These are phyloP conservation scores for Peromyscus maniculatus DNA, from an alignment of 2,113 vertebrate species.

Conservation along the genomic window DNA sequence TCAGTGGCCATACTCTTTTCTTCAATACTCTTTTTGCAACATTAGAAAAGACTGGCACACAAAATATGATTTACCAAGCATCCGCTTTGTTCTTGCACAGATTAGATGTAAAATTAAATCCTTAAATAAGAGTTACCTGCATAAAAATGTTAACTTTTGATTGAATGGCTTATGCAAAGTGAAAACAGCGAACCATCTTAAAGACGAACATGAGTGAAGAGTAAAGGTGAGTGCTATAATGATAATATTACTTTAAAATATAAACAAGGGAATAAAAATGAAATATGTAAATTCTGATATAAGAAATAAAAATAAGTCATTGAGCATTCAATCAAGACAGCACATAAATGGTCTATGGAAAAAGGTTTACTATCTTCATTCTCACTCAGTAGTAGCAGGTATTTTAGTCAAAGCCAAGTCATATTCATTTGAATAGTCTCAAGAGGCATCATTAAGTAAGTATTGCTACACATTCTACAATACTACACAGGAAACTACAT, in stretches of 20 bases:
- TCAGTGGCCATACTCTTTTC: background rate
- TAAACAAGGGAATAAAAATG: conserved; percentile 50
- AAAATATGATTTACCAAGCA: conserved; percentile 16
- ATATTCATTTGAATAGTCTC: background rate
- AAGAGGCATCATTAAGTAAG: background rate
- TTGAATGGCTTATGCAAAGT: conserved; percentile 1
- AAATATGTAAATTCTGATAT: conserved; percentile 41
- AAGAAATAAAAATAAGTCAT: conserved; percentile 48
- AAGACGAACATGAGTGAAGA: conserved; percentile 3
- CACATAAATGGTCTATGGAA: background rate
- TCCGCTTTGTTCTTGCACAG: background rate
- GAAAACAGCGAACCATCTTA: background rate
- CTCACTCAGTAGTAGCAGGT: background rate
- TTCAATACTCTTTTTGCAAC: background rate
- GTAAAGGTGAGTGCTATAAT: conserved; percentile 6
- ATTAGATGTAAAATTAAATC: background rate
- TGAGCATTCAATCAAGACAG: background rate
- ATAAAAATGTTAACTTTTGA: conserved; percentile 48
- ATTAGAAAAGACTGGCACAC: background rate
- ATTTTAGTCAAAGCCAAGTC: conserved; percentile 20
- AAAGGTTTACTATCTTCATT: background rate
- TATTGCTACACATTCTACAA: conserved; percentile 24
- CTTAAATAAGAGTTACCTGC: conserved; percentile 24
- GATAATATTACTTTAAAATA: conserved; percentile 46
- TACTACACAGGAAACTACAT: conserved; percentile 43